Evolutionary conservation across 2,113 vertebrate genomes (phyloP).

Genomic region (Sphaerodactylus townsendi): DNA sequence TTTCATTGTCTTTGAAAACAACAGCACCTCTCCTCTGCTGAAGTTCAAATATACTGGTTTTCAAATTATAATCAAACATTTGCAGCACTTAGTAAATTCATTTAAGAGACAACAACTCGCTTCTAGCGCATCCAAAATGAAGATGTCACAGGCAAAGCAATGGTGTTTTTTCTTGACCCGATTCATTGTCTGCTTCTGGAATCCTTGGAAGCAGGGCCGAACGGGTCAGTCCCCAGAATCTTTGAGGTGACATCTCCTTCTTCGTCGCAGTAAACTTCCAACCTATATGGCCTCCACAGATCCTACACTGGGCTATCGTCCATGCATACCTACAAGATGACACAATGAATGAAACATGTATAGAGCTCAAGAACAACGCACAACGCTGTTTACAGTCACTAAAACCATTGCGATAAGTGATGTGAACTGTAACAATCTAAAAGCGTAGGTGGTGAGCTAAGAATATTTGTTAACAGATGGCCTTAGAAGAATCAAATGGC

Average conservation of each 20-base stretch:
- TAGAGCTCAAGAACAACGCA: background rate
- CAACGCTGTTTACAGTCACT: background rate
- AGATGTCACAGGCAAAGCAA: conserved; percentile 86
- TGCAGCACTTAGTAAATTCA: conserved; percentile 30
- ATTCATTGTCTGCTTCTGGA: conserved; percentile 80
- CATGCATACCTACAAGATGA: conserved; percentile 86
- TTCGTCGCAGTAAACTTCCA: conserved; percentile 97
- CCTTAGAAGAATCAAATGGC: background rate
- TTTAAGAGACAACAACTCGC: background rate
- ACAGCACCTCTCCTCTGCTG: background rate
- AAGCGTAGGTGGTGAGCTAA: background rate
- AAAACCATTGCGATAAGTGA: background rate
- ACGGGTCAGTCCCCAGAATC: conserved; percentile 95
- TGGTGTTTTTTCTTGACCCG: conserved; percentile 77
- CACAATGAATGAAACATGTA: background rate
- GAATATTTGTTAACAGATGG: background rate
- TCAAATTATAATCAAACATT: conserved; percentile 20
- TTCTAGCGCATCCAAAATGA: conserved; percentile 1
- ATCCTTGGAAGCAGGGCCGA: conserved; percentile 93
- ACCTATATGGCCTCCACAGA: conserved; percentile 91
- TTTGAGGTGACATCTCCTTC: conserved; percentile 90
- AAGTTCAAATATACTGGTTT: background rate
- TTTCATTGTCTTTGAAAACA: background rate
- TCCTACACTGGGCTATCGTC: conserved; percentile 92
- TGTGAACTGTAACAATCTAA: background rate